A percentile compares a stretch with the other conserved stretches of the same genome.
These are phyloP conservation scores for Enhydra lutris DNA, from an alignment of 2,113 vertebrate genomes.

Conservation along the genomic window DNA sequence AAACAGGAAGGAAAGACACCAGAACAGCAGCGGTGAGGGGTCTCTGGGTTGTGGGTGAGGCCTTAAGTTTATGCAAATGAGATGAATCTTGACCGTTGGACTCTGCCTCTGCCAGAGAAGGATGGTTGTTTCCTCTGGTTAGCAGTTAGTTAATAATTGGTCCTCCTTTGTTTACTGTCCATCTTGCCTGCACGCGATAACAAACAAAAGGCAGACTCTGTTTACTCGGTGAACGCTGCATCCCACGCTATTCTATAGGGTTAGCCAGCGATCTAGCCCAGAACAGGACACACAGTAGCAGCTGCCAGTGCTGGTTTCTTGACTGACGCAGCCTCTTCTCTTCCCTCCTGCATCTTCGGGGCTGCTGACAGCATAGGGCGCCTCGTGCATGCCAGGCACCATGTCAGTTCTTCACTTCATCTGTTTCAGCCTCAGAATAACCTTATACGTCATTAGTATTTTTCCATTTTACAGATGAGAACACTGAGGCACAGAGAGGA, in stretches of 20 bases:
- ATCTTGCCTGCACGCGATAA: not conserved
- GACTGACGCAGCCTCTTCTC: not conserved
- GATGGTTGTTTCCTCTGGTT: not conserved
- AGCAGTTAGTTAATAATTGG: not conserved
- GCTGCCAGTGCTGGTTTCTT: accelerated
- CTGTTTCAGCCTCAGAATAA: not conserved
- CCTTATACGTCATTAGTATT: no score
- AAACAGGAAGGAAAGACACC: not conserved
- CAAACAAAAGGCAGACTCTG: not conserved
- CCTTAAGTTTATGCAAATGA: not conserved
- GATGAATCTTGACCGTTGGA: not conserved
- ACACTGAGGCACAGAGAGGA: not conserved
- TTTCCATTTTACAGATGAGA: not conserved
- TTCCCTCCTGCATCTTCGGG: not conserved
- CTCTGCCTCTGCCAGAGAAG: not conserved
- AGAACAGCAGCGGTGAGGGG: no score
- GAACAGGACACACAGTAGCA: not conserved
- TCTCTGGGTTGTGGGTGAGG: not conserved
- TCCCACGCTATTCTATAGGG: no score
- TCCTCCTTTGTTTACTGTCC: not conserved
- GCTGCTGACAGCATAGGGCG: not conserved
- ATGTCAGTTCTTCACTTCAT: not conserved
- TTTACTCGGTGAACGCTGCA: not conserved
- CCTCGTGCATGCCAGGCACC: not conserved
- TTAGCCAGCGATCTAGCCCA: no score